Evolutionary conservation across 2,888 invertebrate species (phyloP).

Genomic region (Apoda limacodes): DNA sequence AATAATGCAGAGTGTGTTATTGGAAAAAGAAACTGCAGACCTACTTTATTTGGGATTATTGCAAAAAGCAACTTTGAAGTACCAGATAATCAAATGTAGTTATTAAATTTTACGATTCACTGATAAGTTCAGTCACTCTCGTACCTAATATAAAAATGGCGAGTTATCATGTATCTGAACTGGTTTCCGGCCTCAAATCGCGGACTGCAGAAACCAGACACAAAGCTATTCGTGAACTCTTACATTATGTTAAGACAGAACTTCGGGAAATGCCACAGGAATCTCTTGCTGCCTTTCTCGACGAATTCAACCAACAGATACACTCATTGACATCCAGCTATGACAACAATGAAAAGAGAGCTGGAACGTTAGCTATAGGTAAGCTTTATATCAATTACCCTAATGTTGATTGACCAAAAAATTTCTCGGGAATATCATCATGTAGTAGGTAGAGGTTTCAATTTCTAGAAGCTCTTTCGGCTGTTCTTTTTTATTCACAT

Average conservation of each 20-base stretch:
- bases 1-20: no score
- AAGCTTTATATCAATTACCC: conserved; percentile 25
- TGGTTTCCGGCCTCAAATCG: conserved; percentile 89
- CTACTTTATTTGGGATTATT: no score
- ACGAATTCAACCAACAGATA: conserved; percentile 95
- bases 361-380: conserved; percentile 94
- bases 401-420: conserved; percentile 1
- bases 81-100: no score
- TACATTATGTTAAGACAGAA: conserved; percentile 90
- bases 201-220: conserved; percentile 85
- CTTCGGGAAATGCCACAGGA: conserved; percentile 89
- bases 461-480: conserved; percentile 6
- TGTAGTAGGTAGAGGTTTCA: conserved; percentile 1
- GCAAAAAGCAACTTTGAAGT: no score
- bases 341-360: conserved; percentile 94
- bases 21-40: no score
- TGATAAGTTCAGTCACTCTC: no score
- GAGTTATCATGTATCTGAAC: conserved; percentile 73
- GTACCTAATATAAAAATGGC: conserved; percentile 33
- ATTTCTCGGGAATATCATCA: conserved; percentile 1
- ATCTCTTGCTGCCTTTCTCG: conserved; percentile 86
- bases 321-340: conserved; percentile 93
- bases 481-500: conserved; percentile 1
- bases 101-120: background rate
- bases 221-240: conserved; percentile 88